These are phyloP conservation scores for Bradypus variegatus DNA, from an alignment of 2,797 vertebrate species.

Conservation along the genomic window DNA sequence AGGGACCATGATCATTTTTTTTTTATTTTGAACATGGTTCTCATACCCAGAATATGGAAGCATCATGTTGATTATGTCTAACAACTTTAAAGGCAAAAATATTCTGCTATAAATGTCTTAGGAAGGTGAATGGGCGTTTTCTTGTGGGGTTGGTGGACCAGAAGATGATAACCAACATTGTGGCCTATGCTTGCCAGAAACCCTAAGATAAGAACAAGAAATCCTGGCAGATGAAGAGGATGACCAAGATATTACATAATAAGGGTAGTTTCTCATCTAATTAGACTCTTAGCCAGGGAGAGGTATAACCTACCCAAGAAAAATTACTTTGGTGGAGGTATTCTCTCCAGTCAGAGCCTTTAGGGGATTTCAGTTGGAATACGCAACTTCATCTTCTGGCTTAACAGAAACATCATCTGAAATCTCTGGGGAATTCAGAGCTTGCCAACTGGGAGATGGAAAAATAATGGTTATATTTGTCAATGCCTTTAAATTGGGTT, in stretches of 20 bases:
- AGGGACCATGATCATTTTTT: neutral
- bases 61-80: accelerated
- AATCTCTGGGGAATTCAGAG: neutral
- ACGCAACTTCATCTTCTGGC: neutral
- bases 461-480: no score
- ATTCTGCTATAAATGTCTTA: neutral
- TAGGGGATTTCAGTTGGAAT: neutral
- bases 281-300: accelerated
- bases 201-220: neutral
- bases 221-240: no score
- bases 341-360: accelerated
- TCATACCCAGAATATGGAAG: neutral
- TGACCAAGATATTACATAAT: no score
- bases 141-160: neutral
- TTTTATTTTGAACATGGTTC: neutral
- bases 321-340: neutral
- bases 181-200: neutral
- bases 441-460: neutral
- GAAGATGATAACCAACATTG: neutral
- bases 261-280: neutral
- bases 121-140: neutral
- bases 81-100: no score
- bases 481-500: neutral
- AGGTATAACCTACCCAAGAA: no score
- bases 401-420: neutral